Conservation (phyloP, 1,140 invertebrate genomes). For the Drusus annulatus region DNA sequence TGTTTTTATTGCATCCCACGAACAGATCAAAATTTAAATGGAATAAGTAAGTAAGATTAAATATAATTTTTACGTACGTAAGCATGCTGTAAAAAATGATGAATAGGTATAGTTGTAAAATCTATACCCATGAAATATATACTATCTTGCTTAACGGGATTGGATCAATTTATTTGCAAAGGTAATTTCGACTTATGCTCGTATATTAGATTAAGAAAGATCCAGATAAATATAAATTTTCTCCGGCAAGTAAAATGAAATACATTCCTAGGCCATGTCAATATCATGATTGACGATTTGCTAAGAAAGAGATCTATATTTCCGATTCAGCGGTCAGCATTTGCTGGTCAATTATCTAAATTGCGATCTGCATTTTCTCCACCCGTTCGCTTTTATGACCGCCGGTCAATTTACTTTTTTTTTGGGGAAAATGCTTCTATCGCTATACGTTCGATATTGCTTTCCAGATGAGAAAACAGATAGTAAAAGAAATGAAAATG, state of each 20-base stretch:
- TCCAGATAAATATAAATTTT: no score
- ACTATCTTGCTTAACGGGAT: no score
- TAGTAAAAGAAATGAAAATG: conserved; percentile 1
- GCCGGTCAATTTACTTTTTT: conserved; percentile 52
- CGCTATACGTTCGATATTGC: neutral
- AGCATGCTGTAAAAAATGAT: neutral
- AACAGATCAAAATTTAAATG: neutral
- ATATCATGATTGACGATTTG: neutral
- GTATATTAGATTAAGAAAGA: no score
- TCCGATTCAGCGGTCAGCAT: conserved; percentile 45
- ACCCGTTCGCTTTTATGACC: conserved; percentile 54
- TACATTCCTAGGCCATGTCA: no score
- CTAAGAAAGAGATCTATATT: conserved; percentile 28
- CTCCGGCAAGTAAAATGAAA: no score
- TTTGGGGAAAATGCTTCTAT: conserved; percentile 13
- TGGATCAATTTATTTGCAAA: no score
- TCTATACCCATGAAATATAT: no score
- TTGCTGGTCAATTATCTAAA: conserved; percentile 58
- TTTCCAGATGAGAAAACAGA: conserved; percentile 9
- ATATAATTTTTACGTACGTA: neutral
- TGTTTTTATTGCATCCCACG: neutral
- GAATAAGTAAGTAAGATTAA: neutral
- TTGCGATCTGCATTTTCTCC: conserved; percentile 58
- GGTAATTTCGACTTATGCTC: no score
- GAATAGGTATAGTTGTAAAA: no score